phyloP scores from a whole-genome alignment of 2,113 vertebrate species.

The Mobula hypostoma region DNA sequence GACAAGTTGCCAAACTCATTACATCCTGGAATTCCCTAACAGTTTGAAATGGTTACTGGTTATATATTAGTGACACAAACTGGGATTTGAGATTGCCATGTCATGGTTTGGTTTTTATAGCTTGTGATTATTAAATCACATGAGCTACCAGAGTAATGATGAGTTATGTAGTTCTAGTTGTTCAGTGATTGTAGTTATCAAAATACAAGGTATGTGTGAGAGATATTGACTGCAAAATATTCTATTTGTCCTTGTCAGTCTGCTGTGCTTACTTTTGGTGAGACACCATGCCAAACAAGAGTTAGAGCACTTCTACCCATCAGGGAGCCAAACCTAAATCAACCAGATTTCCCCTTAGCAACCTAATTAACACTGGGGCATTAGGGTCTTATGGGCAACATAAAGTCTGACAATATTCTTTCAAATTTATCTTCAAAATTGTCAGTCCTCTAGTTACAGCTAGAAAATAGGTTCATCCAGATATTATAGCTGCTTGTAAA shows the following conservation, averaged over 20 bases:
- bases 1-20: neutral
- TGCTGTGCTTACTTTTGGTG: too few relatives aligned
- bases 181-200: too few relatives aligned
- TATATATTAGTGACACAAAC: slow-evolving; percentile 7
- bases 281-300: too few relatives aligned
- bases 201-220: too few relatives aligned
- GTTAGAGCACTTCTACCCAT: too few relatives aligned
- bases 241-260: neutral
- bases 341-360: neutral
- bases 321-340: neutral
- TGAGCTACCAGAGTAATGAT: neutral
- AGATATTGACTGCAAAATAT: too few relatives aligned
- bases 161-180: neutral
- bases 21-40: neutral
- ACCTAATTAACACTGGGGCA: neutral
- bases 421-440: neutral
- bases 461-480: neutral
- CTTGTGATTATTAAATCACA: neutral
- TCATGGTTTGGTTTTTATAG: neutral
- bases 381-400: neutral
- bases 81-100: neutral
- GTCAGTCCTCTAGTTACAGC: neutral
- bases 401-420: neutral
- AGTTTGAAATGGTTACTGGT: neutral
- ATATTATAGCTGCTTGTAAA: neutral